A percentile compares a stretch with the other conserved stretches of the same genome.
Conservation (phyloP, 1,140 invertebrate species). For the Drosophila nigromelanica region DNA sequence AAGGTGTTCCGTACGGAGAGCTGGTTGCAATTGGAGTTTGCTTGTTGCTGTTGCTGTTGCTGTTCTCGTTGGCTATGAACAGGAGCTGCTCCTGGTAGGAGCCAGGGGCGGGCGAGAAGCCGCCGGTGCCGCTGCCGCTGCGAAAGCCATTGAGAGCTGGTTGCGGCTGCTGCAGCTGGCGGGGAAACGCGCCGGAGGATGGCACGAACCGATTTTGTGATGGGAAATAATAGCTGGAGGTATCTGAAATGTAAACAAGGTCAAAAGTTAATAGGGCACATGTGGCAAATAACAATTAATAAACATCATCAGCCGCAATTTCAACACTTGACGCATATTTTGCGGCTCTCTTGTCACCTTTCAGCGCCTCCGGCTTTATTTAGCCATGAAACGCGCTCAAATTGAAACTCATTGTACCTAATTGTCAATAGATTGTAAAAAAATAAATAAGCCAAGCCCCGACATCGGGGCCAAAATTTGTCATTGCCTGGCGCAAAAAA, state of each 20-base stretch:
- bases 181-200: conserved; percentile 69
- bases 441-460: conserved; percentile 57
- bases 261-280: conserved; percentile 35
- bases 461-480: conserved; percentile 50
- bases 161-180: conserved; percentile 43
- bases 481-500: conserved; percentile 46
- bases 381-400: conserved; percentile 58
- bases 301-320: conserved; percentile 22
- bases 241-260: conserved; percentile 65
- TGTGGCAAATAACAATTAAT: conserved; percentile 55
- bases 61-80: conserved; percentile 75
- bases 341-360: conserved; percentile 40
- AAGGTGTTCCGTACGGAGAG: conserved; percentile 62
- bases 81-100: conserved; percentile 81
- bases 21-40: conserved; percentile 36
- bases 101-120: conserved; percentile 61
- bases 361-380: conserved; percentile 44
- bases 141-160: conserved; percentile 45
- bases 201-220: conserved; percentile 81
- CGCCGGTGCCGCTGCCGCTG: conserved; percentile 30
- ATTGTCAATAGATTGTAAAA: conserved; percentile 74
- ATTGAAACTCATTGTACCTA: conserved; percentile 60
- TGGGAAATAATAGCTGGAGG: conserved; percentile 75
- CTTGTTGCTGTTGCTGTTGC: conserved; percentile 50
- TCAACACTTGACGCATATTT: conserved; percentile 1